Evolutionary conservation across 2,797 vertebrate species (phyloP), one percentile per base, ranked within the genome.

Genomic region (Apogon talboti): DNA sequence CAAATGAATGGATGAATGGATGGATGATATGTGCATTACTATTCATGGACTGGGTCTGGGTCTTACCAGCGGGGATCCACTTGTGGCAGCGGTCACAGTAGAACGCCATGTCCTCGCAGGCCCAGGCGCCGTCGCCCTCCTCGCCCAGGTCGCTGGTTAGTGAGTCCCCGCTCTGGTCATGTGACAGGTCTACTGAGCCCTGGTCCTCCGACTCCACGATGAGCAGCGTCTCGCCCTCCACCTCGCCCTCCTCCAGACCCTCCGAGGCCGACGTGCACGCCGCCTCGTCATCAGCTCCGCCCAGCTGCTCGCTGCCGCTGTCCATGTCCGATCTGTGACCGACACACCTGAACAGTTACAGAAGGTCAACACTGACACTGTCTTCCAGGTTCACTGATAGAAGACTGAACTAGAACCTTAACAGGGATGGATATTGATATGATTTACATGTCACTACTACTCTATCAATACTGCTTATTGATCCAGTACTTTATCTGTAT

Each of bases 51-150:
- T 21, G 19, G 19, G 19, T 21, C 19, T 21, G 19, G 18, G 13
- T 11, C 82, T 76, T 58, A 87, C 89, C 87, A 75, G 87, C 70
- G n/a, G 96, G 94, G 66, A 97, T 95, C 97, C 97, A 99, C 79
- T 97, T 98, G 74, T 97, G 97, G 81, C 98, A 99, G 83, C 95
- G 97, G 75, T 99, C 96, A 0, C 98, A 99, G 92, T 97, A 96
- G 86, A 97, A 99, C 42, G 95, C 94, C 91, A 96, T 93, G 76
- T 97, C 96, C 68, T 98, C 96, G 0, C 82, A 81, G 85, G 94
- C 94, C 97, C 97, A 98, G 18, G 93, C 94, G 0, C 89, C 71
- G 0, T 92, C 92, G 0, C 83, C 63, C 12, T 95, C 95, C 71
- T 94, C 94, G 0, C 96, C 97, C 40, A 96, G 87, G 0, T 99